Percentiles rank a stretch among this genome's conserved stretches.
phyloP scores from a whole-genome alignment of 2,113 vertebrate species.

The Bucco capensis region DNA sequence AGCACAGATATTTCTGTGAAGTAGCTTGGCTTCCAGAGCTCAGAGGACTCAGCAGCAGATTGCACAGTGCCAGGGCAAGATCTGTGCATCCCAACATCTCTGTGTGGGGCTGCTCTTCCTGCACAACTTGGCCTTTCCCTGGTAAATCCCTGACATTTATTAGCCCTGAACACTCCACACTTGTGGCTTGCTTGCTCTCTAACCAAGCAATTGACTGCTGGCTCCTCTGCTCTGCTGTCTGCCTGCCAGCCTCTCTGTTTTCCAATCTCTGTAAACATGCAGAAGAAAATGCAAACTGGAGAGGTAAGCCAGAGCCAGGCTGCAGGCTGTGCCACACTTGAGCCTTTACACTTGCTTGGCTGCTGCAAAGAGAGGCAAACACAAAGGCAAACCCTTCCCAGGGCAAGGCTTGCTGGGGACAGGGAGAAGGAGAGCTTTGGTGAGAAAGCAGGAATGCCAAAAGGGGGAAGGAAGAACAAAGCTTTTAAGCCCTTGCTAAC shows the following conservation, averaged over 20 bases:
- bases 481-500: background rate
- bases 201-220: background rate
- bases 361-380: slow-evolving; percentile 1
- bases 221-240: background rate
- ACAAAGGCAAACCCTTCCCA: background rate
- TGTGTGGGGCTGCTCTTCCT: background rate
- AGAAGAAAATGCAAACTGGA: background rate
- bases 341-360: background rate
- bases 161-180: background rate
- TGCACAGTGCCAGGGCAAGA: background rate
- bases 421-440: slow-evolving; percentile 5
- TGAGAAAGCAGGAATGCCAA: slow-evolving; percentile 18
- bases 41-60: background rate
- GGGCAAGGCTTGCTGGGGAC: slow-evolving; percentile 40
- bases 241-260: background rate
- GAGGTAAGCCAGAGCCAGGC: background rate
- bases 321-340: background rate
- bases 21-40: background rate
- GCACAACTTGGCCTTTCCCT: background rate
- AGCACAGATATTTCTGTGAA: background rate
- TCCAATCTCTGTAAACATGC: background rate
- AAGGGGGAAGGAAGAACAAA: accelerated
- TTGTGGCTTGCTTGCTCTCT: background rate
- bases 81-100: background rate
- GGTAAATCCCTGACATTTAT: background rate